Evolutionary conservation across 2,113 vertebrate species (phyloP).

Genomic region (Brachyhypopomus gauderio): DNA sequence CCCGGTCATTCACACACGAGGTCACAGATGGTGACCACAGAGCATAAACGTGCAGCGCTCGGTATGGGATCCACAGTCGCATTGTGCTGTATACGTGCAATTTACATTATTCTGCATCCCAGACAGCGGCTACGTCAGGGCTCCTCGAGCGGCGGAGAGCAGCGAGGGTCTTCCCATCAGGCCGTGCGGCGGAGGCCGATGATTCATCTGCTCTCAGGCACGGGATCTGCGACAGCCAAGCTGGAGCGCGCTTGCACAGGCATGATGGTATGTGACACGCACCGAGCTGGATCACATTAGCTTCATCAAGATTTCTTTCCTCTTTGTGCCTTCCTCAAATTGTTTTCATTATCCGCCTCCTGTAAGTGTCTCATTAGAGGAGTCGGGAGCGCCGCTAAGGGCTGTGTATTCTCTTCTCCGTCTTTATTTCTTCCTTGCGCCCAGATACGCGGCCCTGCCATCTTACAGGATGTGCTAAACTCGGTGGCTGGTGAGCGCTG

Average conservation of each 20-base stretch:
- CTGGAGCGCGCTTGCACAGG: neutral
- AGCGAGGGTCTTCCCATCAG: neutral
- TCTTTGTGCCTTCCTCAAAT: conserved; percentile 2
- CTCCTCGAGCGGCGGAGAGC: neutral
- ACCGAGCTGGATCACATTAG: neutral
- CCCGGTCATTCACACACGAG: conserved; percentile 22
- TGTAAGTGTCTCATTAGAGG: conserved; percentile 24
- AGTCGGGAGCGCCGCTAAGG: neutral
- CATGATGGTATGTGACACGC: conserved; percentile 1
- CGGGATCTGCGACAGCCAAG: conserved; percentile 7
- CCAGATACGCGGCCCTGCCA: neutral
- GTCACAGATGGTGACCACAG: conserved; percentile 37
- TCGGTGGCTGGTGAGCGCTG: conserved; percentile 32
- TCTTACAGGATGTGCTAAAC: conserved; percentile 43
- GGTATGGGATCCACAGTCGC: conserved; percentile 31
- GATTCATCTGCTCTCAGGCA: conserved; percentile 7
- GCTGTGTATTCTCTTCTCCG: neutral
- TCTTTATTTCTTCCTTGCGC: neutral
- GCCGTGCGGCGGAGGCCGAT: neutral
- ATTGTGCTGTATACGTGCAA: conserved; percentile 2
- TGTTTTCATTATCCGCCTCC: conserved; percentile 29
- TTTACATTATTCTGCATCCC: conserved; percentile 47
- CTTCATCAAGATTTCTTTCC: conserved; percentile 19
- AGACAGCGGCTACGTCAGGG: conserved; percentile 4
- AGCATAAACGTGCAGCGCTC: neutral